These are phyloP conservation scores for Nemotelus pantherinus DNA, from an alignment of 2,888 invertebrate genomes.

Conservation along the genomic window DNA sequence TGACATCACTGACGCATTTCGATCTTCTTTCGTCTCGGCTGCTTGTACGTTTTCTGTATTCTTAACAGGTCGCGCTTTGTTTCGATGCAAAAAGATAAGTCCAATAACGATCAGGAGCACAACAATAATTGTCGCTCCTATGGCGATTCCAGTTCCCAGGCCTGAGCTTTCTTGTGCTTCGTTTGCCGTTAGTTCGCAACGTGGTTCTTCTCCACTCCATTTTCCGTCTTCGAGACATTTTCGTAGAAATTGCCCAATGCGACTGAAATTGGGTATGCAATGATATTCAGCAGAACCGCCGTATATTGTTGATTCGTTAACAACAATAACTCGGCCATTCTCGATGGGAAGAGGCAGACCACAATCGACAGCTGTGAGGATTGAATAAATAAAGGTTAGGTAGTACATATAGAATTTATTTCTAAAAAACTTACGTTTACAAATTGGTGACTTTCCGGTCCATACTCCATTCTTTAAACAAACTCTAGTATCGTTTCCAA, in stretches of 20 bases:
- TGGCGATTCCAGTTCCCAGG: constrained; percentile 82
- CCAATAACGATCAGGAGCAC: constrained; percentile 81
- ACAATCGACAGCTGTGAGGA: constrained; percentile 81
- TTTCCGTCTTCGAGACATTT: constrained; percentile 84
- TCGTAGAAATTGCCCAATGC: constrained; percentile 82
- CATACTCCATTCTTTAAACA: constrained; percentile 84
- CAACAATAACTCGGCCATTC: constrained; percentile 86
- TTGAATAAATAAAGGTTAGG: constrained; percentile 23
- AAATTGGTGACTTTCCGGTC: constrained; percentile 81
- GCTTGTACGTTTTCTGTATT: constrained; percentile 89
- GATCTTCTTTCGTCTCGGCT: constrained; percentile 85
- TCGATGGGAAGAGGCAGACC: constrained; percentile 81
- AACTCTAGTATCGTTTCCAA: constrained; percentile 80
- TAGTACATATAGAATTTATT: too few species aligned
- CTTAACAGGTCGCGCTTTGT: constrained; percentile 86
- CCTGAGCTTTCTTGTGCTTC: constrained; percentile 78
- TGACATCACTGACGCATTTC: constrained; percentile 88
- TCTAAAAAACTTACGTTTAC: constrained; percentile 74
- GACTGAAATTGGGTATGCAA: constrained; percentile 84
- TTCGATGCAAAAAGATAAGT: constrained; percentile 81
- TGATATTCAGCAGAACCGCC: constrained; percentile 90
- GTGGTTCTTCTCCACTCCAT: constrained; percentile 89
- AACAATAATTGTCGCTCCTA: constrained; percentile 83
- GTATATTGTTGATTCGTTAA: constrained; percentile 84
- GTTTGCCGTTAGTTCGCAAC: constrained; percentile 76